Evolutionary conservation across 1,140 invertebrate species (phyloP).

Genomic region (Harpegnathos saltator): DNA sequence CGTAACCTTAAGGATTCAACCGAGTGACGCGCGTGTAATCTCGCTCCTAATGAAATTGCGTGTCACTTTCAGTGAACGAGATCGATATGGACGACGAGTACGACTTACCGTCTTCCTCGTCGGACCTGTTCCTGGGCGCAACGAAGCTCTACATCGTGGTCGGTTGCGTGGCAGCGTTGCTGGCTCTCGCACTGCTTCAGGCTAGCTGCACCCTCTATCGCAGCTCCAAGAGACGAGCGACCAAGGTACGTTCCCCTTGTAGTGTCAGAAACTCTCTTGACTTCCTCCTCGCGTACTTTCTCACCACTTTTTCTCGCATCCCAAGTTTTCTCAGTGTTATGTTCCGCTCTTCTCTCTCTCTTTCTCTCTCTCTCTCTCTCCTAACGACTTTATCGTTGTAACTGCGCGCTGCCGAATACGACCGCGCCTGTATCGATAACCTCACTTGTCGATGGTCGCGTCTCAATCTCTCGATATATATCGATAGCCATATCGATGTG

Average conservation of each 20-base stretch:
- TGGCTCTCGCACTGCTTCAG: slow-evolving; percentile 93
- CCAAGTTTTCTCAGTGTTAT: slow-evolving; percentile 12
- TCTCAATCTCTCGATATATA: no score
- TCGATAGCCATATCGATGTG: no score
- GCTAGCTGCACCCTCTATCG: slow-evolving; percentile 93
- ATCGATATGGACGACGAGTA: slow-evolving; percentile 77
- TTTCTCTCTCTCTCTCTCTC: no score
- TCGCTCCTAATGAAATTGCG: background rate
- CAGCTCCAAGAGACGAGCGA: slow-evolving; percentile 87
- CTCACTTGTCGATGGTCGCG: no score
- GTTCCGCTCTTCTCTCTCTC: slow-evolving; percentile 12
- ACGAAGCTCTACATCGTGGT: slow-evolving; percentile 93
- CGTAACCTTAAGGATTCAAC: no score
- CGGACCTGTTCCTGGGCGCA: slow-evolving; percentile 78
- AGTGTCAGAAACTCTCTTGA: background rate
- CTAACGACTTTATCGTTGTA: slow-evolving; percentile 45
- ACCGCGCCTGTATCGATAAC: no score
- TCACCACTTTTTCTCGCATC: slow-evolving; percentile 36
- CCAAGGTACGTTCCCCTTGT: slow-evolving; percentile 86
- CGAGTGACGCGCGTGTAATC: background rate
- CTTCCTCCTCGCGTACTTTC: slow-evolving; percentile 42
- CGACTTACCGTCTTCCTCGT: slow-evolving; percentile 74
- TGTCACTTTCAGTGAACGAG: slow-evolving; percentile 77
- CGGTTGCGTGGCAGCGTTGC: slow-evolving; percentile 92
- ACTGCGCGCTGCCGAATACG: background rate